phyloP scores from a whole-genome alignment of 2,113 vertebrate species.

The Melanocharis versteri region DNA sequence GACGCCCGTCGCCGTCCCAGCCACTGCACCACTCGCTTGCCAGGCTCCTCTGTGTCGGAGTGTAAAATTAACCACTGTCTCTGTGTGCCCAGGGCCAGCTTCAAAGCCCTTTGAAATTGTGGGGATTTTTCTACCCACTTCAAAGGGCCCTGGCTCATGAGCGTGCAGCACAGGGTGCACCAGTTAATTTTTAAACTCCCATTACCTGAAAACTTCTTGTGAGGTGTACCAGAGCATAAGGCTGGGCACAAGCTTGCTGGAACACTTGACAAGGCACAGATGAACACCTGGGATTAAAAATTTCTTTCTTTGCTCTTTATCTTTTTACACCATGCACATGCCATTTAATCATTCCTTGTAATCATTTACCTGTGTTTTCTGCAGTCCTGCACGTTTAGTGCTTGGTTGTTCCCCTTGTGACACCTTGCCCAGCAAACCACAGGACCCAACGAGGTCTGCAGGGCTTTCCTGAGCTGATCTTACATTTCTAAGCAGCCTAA shows the following conservation, averaged over 20 bases:
- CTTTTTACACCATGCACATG: neutral
- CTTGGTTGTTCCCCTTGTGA: accelerated
- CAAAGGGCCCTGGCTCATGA: neutral
- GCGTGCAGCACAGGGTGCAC: neutral
- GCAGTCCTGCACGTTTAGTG: neutral
- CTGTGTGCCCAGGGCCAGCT: neutral
- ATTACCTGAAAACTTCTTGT: conserved; percentile 25
- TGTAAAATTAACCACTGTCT: neutral
- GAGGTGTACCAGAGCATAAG: neutral
- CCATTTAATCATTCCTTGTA: neutral
- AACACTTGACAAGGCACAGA: neutral
- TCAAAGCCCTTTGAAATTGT: neutral
- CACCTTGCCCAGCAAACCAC: accelerated
- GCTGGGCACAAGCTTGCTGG: neutral
- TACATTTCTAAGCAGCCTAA: neutral
- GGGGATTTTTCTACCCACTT: conserved; percentile 13
- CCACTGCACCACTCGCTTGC: accelerated
- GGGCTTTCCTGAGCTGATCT: neutral
- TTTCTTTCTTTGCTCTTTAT: neutral
- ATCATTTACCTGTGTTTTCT: neutral
- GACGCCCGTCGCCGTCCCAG: accelerated
- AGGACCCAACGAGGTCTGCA: accelerated
- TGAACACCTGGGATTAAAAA: neutral
- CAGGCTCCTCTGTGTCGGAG: accelerated
- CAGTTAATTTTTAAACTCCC: conserved; percentile 58